Percentiles rank a stretch among this genome's conserved stretches.
These are phyloP conservation scores for Eleutherodactylus coqui DNA, from an alignment of 2,797 vertebrate species.

Conservation along the genomic window DNA sequence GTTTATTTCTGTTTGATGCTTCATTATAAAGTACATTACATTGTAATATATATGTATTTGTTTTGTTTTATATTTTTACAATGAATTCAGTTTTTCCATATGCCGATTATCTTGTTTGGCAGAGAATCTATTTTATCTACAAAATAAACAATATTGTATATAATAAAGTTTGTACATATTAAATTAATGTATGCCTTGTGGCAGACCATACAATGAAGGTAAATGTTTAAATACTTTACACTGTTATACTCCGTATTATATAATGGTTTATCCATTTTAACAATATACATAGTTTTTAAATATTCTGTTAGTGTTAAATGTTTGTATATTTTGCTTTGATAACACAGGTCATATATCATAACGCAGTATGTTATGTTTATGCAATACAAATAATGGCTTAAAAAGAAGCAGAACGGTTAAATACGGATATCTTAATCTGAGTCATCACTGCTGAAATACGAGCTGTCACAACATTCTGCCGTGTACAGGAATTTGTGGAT, in stretches of 20 bases:
- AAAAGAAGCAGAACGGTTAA: neutral
- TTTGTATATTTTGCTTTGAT: neutral
- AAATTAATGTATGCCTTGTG: neutral
- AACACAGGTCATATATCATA: neutral
- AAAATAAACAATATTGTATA: neutral
- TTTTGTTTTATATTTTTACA: slow-evolving; percentile 31
- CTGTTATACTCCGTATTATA: neutral
- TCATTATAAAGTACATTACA: slow-evolving; percentile 31
- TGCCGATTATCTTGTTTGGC: neutral
- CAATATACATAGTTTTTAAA: neutral
- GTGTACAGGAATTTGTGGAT: slow-evolving; percentile 91
- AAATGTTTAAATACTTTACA: neutral
- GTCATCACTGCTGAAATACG: slow-evolving; percentile 96
- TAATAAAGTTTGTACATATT: slow-evolving; percentile 29
- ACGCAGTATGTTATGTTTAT: too few relatives aligned
- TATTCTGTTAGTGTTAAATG: neutral
- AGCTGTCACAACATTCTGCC: slow-evolving; percentile 92
- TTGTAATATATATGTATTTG: slow-evolving; percentile 3
- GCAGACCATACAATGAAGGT: too few relatives aligned
- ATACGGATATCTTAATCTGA: slow-evolving; percentile 79
- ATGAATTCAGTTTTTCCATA: neutral
- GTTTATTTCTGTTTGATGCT: neutral
- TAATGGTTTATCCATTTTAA: neutral
- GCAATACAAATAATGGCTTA: neutral
- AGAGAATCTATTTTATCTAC: neutral